Evolutionary conservation across 2,113 vertebrate genomes (phyloP).

Genomic region (Pituophis catenifer): DNA sequence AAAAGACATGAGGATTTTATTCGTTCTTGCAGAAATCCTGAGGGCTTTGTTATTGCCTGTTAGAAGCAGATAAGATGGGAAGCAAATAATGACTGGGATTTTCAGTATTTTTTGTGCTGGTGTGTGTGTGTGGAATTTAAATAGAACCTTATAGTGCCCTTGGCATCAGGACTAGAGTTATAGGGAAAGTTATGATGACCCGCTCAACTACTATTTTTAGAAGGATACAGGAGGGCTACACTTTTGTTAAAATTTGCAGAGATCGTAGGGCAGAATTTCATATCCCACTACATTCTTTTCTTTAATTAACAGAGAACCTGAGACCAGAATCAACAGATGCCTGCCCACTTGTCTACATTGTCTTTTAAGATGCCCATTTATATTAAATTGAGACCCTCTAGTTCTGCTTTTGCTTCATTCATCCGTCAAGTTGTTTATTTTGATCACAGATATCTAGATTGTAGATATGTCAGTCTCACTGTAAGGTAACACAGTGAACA

Average conservation of each 20-base stretch:
- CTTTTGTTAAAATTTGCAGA: not conserved
- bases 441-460: not conserved
- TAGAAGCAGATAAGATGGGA: not conserved
- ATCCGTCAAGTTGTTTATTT: slow-evolving; percentile 40
- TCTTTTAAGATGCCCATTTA: fast-evolving
- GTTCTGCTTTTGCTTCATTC: slow-evolving; percentile 22
- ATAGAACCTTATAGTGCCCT: not conserved
- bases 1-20: not conserved
- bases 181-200: not conserved
- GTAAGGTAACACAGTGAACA: not conserved
- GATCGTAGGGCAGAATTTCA: not conserved
- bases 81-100: not conserved
- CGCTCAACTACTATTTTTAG: not conserved
- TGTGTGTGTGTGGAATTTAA: not conserved
- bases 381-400: not conserved
- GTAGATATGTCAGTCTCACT: fast-evolving
- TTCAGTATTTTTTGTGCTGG: not conserved
- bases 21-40: not conserved
- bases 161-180: not conserved
- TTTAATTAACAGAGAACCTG: not conserved
- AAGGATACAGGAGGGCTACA: not conserved
- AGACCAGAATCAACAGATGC: not conserved
- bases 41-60: not conserved
- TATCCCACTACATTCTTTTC: not conserved
- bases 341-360: not conserved